Base-by-base conservation (phyloP, 2,797 vertebrate genomes). In the Urophycis tenuis region DNA sequence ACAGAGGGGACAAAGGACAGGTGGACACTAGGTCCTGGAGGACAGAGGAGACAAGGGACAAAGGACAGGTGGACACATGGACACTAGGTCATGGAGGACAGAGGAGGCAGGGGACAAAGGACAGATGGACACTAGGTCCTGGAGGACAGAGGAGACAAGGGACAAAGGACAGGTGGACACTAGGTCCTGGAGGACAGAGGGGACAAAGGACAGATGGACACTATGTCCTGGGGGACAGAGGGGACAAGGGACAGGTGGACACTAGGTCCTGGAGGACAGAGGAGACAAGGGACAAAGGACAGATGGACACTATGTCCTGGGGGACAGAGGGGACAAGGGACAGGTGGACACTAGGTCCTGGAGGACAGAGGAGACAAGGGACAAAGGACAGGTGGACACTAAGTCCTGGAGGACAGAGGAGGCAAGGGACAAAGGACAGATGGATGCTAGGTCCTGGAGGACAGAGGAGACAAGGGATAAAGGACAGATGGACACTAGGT, bases 11-110 rank as follows among this genome's bases (percentile, higher is more conserved):
- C n/a, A n/a, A n/a, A 17, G 25, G 45, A 53, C 45, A 22, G 0
- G 96, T 95, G 0, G 98, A 98, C 9, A 99, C 97, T 0, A 99
- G 98, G 89, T 99, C 98, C 98, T 99, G 49, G 1, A 81, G 35
- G 17, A 75, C 0, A 75, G 32, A 17, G 25, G 30, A 1, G 0
- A 67, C 22, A 74, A 3, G 17, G 45, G 2, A 22, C 4, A 36
- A 2, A 53, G 45, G 45, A 19, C 45, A 53, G 0, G 96, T 96
- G 0, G 98, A 98, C 11, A 99, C 97, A 99, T 98, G 17, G 45
- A 49, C 4, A 36, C 35, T 4, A 36, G 35, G 89, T 99, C 98
- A 97, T 99, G 49, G 74, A 81, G 35, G 15, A 74, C 0, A 75
- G 32, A 29, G 22, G 25, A 1, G 35, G 35, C 4, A 4, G 9